Base-by-base conservation (phyloP, 2,113 vertebrate species). In the Notothenia rossii region DNA sequence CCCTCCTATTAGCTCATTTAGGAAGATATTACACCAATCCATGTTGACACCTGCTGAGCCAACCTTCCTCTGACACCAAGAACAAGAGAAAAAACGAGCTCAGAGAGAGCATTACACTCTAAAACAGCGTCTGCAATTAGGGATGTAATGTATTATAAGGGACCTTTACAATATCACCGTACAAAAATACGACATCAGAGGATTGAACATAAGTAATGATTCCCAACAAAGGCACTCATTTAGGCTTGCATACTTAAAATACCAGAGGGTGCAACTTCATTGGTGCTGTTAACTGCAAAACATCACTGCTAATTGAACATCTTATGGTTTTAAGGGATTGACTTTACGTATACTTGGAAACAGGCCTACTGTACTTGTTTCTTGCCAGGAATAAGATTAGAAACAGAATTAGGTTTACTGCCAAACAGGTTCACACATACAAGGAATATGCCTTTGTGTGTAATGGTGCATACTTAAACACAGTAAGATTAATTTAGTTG, bases 1-100 rank as follows among this genome's bases (percentile, higher is more conserved):
- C 50, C 36, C 78, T 80, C 75, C 81, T 78, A 70, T 79, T 79
- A 71, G 63, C 85, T 91, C 84, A 88, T 91, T 91, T 84, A 87
- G 86, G 74, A 82, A 83, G 66, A 89, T 81, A 85, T 86, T 90
- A 88, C 83, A 80, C 61, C 36, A 46, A 72, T 71, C 33, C 77
- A 68, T 80, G 88, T 82, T 66, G 85, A 79, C 83, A 33, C 84
- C 87, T 62, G 87, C 79, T 72, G 86, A 84, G 85, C 50, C 81
- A 81, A 85, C 86, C 80, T 79, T 75, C 71, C 73, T 81, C 67
- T 72, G 83, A 77, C 82, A 80, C 64, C 22, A 70, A 73, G 54
- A 76, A 73, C 68, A 63, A 25, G 67, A 54, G n/a, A 40, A 64
- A 49, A 77, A 78, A 67, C 6, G 5, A 7, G 46, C 14, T 29